A percentile compares a stretch with the other conserved stretches of the same genome.
Conservation (phyloP, 2,797 vertebrate genomes). For the Oryzias dopingdopingensis region DNA sequence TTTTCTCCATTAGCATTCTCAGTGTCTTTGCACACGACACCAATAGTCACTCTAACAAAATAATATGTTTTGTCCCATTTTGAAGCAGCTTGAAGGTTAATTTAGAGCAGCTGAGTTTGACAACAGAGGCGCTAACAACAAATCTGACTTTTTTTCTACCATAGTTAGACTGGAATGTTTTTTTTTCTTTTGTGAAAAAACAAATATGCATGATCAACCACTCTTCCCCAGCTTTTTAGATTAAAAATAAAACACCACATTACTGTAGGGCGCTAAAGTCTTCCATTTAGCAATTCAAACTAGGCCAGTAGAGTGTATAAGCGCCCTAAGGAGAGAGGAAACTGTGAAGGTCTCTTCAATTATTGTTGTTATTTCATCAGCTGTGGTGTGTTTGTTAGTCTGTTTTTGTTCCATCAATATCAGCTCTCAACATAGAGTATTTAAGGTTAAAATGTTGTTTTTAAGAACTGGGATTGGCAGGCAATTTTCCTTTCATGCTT, state of each 20-base stretch:
- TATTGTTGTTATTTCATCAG: too few relatives aligned
- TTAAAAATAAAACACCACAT: constrained; percentile 42
- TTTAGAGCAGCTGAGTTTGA: constrained; percentile 35
- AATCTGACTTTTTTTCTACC: constrained; percentile 3
- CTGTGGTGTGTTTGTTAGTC: too few relatives aligned
- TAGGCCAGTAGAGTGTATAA: constrained; percentile 42
- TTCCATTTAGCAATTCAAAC: constrained; percentile 64
- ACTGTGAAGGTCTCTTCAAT: neutral
- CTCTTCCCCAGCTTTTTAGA: constrained; percentile 38
- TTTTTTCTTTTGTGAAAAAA: constrained; percentile 5
- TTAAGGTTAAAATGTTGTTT: too few relatives aligned
- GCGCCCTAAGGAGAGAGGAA: constrained; percentile 6
- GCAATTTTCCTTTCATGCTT: too few relatives aligned
- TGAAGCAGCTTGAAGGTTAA: constrained; percentile 27
- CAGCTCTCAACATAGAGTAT: too few relatives aligned
- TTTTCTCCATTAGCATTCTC: constrained; percentile 2
- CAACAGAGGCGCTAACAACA: constrained; percentile 14
- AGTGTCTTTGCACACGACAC: constrained; percentile 3
- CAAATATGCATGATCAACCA: constrained; percentile 39
- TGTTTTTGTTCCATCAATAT: too few relatives aligned
- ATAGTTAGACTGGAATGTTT: constrained; percentile 7
- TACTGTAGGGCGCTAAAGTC: constrained; percentile 53
- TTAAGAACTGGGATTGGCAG: too few relatives aligned
- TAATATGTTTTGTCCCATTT: constrained; percentile 4
- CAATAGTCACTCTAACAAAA: constrained; percentile 4